Evolutionary conservation across 2,113 vertebrate genomes (phyloP), one percentile per base, ranked within the genome.

Genomic region (Sclerurus mexicanus): DNA sequence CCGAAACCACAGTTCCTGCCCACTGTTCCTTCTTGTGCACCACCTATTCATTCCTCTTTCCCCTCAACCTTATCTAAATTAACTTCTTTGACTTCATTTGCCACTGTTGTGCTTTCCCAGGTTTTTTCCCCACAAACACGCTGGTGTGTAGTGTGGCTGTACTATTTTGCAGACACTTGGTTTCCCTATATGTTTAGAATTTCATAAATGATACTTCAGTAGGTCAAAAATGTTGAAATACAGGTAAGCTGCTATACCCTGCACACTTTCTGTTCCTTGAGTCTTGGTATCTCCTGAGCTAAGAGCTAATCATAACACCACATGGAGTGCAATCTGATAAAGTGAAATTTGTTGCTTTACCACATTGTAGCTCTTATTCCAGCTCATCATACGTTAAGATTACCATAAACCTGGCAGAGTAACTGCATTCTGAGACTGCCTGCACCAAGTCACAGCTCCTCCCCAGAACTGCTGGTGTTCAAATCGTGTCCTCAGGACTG

Each of bases 351-450:
- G 63, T 87, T 95, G 82, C 85, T 78, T 89, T 93, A 94, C 85
- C 82, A 94, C 73, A 86, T 19, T 78, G 58, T 72, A 90, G 66
- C 37, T 91, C 52, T 95, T 95, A 94, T 81, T 97, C 87, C 92
- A 97, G 31, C 85, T 92, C 94, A 90, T 94, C 93, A 55, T 78
- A 96, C 90, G 92, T 96, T 81, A 97, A 95, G 82, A 95, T 72
- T 87, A 96, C 89, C 92, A 92, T 90, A 95, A 97, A 85, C 40
- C 93, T 96, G 95, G 96, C 92, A 93, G n/a, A 81, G 25, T 62
- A 84, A 90, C 80, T 75, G 80, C 76, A 90, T 93, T 92, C 90
- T 92, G 73, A 89, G 55, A 76, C 80, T 92, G 95, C 68, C 64
- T 93, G 72, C 66, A 92, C 83, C 58, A 64, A 93, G 49, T 89